These are phyloP conservation scores for Cyprinodon diabolis DNA, from an alignment of 2,797 vertebrate genomes.

Conservation along the genomic window DNA sequence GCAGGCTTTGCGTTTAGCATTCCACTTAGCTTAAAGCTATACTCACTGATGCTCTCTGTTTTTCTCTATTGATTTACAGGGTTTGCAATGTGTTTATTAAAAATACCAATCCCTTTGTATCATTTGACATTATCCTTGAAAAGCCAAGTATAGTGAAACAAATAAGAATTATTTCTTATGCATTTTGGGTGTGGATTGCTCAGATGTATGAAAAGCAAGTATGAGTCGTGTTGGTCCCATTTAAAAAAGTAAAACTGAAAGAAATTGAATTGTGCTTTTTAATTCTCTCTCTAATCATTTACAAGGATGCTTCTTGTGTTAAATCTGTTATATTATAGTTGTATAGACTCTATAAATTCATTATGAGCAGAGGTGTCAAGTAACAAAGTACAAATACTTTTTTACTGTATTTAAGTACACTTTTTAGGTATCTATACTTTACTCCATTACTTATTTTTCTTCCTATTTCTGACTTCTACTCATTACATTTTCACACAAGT, in stretches of 20 bases:
- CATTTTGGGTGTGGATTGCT: conserved; percentile 42
- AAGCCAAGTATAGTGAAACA: conserved; percentile 72
- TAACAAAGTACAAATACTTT: too few relatives aligned
- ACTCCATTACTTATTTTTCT: too few relatives aligned
- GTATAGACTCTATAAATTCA: background rate
- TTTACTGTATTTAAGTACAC: too few relatives aligned
- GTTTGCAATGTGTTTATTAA: conserved; percentile 78
- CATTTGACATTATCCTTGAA: conserved; percentile 81
- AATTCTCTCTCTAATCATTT: conserved; percentile 27
- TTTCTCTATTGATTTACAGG: conserved; percentile 83
- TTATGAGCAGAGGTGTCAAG: too few relatives aligned
- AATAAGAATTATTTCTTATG: conserved; percentile 75
- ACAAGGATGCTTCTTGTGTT: conserved; percentile 4
- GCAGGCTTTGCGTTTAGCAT: conserved; percentile 82
- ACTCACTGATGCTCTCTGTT: conserved; percentile 83
- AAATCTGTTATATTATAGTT: conserved; percentile 30
- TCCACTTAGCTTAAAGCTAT: conserved; percentile 85
- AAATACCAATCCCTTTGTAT: conserved; percentile 79
- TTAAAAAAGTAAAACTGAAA: conserved; percentile 37
- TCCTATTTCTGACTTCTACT: too few relatives aligned
- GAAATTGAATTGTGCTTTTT: conserved; percentile 54
- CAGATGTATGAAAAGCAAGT: too few relatives aligned
- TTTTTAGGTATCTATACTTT: too few relatives aligned
- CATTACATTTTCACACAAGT: too few relatives aligned
- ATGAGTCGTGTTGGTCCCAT: too few relatives aligned